phyloP scores from a whole-genome alignment of 2,113 vertebrate species.

The Mirza zaza region DNA sequence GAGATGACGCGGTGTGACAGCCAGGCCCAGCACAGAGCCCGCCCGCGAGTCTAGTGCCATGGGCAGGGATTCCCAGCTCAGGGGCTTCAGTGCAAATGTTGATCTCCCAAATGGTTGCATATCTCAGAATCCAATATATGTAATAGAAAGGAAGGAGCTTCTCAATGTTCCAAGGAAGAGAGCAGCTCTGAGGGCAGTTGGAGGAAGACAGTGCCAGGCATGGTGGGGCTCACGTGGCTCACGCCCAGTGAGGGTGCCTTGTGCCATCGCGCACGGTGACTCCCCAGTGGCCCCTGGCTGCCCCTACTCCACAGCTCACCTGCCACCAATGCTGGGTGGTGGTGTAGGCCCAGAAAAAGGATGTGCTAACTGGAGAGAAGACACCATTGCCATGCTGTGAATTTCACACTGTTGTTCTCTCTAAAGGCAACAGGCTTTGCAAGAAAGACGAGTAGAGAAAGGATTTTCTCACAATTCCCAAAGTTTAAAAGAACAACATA shows the following conservation, averaged over 20 bases:
- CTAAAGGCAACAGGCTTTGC: neutral
- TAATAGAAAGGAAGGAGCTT: neutral
- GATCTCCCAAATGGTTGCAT: neutral
- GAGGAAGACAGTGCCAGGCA: neutral
- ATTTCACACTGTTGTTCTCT: neutral
- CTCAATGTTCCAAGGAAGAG: neutral
- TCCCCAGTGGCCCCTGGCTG: neutral
- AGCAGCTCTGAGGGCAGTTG: neutral
- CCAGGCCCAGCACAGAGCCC: neutral
- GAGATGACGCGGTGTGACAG: neutral
- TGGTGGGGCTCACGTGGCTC: neutral
- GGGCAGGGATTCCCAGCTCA: neutral
- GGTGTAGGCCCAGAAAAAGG: neutral
- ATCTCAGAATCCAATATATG: neutral
- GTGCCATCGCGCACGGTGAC: neutral
- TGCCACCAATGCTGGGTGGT: neutral
- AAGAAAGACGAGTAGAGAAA: neutral
- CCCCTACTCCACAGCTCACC: neutral
- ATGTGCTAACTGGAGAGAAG: neutral
- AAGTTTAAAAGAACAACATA: neutral
- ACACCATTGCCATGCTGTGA: neutral
- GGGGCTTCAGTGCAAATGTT: neutral
- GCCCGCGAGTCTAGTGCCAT: neutral
- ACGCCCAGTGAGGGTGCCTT: fast-evolving
- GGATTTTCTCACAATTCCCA: neutral